Evolutionary conservation across 2,797 vertebrate species (phyloP).

Genomic region (Tapera naevia): DNA sequence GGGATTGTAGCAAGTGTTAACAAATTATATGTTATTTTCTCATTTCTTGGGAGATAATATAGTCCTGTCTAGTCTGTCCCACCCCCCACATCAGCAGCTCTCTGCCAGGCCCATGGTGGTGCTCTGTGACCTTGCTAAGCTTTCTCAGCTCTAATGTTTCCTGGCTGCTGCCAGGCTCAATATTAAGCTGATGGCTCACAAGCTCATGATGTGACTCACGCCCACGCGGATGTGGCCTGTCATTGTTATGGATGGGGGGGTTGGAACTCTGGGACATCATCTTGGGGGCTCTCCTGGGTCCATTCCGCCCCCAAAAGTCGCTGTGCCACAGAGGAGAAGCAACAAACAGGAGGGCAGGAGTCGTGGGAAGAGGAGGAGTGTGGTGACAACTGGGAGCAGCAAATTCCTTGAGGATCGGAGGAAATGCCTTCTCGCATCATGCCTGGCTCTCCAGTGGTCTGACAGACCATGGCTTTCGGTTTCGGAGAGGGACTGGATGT

Average conservation of each 20-base stretch:
- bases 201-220: not conserved
- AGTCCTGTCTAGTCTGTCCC: not conserved
- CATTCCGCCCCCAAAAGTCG: accelerated
- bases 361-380: slow-evolving; percentile 21
- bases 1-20: not conserved
- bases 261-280: not conserved
- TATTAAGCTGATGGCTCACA: not conserved
- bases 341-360: slow-evolving; percentile 33
- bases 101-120: not conserved
- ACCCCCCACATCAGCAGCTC: accelerated
- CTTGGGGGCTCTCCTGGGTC: not conserved
- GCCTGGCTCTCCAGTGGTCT: not conserved
- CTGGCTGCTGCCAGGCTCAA: not conserved
- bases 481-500: not conserved
- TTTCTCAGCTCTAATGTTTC: not conserved
- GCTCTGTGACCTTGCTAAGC: not conserved
- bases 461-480: not conserved
- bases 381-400: not conserved
- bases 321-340: not conserved
- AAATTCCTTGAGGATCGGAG: slow-evolving; percentile 26
- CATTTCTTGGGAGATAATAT: not conserved
- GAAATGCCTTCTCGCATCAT: not conserved
- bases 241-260: accelerated
- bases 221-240: not conserved
- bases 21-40: not conserved